A percentile compares a stretch with the other conserved stretches of the same genome.
Evolutionary conservation across 2,113 vertebrate genomes (phyloP).

Genomic region (Silurus asotus): DNA sequence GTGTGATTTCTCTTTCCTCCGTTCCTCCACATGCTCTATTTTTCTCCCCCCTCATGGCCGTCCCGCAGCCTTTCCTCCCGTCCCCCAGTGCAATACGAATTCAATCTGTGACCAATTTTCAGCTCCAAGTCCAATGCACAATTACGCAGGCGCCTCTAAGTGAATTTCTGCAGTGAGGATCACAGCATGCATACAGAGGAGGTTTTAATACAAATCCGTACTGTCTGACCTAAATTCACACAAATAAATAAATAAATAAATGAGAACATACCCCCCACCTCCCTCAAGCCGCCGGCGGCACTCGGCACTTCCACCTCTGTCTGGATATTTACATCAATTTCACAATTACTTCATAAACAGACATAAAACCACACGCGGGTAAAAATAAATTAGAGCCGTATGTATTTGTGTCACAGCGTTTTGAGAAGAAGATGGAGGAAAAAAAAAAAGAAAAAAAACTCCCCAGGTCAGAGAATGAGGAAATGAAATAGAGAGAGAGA

Average conservation of each 20-base stretch:
- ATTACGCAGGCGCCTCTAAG: conserved; percentile 60
- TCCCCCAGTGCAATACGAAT: conserved; percentile 61
- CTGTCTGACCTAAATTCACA: conserved; percentile 60
- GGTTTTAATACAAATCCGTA: conserved; percentile 62
- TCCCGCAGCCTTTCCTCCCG: conserved; percentile 51
- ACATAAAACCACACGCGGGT: conserved; percentile 39
- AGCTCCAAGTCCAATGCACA: conserved; percentile 57
- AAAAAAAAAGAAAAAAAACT: background rate
- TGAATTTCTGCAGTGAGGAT: conserved; percentile 55
- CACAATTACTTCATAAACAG: conserved; percentile 59
- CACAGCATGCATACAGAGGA: conserved; percentile 63
- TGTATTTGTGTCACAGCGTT: conserved; percentile 51
- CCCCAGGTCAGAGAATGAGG: background rate
- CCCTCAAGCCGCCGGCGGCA: conserved; percentile 16
- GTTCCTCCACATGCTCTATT: conserved; percentile 52
- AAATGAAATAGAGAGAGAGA: background rate
- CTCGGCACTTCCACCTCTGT: conserved; percentile 48
- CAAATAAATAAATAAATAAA: background rate
- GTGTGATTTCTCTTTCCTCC: conserved; percentile 50
- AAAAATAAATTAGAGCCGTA: conserved; percentile 50
- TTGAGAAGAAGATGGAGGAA: background rate
- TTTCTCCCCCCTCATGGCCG: conserved; percentile 50
- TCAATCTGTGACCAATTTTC: conserved; percentile 67
- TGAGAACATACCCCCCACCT: background rate
- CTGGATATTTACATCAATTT: conserved; percentile 65